phyloP scores from a whole-genome alignment of 2,888 invertebrate genomes.

The Machimus rusticus region DNA sequence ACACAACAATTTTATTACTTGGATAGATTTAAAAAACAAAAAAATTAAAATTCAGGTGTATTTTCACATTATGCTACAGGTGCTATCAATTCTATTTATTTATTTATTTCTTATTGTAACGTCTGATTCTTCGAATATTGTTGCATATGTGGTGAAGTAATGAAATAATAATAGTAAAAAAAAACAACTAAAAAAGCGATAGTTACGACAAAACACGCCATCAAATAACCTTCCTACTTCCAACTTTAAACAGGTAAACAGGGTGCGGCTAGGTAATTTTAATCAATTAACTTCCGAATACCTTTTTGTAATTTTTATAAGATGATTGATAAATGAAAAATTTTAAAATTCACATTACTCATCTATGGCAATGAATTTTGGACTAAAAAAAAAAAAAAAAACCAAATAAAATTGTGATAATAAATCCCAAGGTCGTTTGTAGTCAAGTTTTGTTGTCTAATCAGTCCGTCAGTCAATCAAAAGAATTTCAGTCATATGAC shows the following conservation, averaged over 20 bases:
- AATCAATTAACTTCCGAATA: not conserved
- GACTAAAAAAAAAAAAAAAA: not conserved
- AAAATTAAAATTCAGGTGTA: too few species aligned
- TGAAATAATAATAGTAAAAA: not conserved
- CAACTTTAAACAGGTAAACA: not conserved
- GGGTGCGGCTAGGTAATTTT: not conserved
- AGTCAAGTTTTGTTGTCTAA: not conserved
- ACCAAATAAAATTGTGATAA: not conserved
- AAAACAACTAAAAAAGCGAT: not conserved
- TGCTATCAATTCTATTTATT: too few species aligned
- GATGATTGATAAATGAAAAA: not conserved
- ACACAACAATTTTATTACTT: not conserved
- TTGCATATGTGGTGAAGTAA: not conserved
- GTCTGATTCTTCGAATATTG: not conserved
- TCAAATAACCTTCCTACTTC: not conserved
- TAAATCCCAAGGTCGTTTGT: not conserved
- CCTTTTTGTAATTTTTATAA: not conserved
- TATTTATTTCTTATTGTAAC: too few species aligned
- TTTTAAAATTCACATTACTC: not conserved
- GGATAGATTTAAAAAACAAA: too few species aligned
- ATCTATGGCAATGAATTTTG: slow-evolving; percentile 12
- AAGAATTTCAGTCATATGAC: not conserved
- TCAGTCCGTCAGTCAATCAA: not conserved
- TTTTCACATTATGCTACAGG: too few species aligned
- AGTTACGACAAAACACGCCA: not conserved